phyloP scores from a whole-genome alignment of 2,888 invertebrate genomes.

The Polyommatus icarus region DNA sequence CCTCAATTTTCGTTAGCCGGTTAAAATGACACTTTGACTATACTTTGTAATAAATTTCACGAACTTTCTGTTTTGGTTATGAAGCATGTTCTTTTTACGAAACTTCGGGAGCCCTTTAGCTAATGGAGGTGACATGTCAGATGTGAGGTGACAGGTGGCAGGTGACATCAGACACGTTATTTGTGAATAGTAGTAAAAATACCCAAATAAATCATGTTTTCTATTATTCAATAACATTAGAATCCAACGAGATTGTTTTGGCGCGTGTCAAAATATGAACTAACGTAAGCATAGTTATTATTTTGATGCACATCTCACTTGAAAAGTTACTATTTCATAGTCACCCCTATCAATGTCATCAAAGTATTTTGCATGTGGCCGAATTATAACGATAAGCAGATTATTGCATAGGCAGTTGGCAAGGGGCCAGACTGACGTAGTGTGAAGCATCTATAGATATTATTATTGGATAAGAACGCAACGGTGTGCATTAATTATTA shows the following conservation, averaged over 20 bases:
- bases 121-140: constrained; percentile 18
- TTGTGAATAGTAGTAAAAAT: neutral
- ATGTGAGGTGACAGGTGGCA: neutral
- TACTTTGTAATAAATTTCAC: neutral
- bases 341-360: too few species aligned
- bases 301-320: too few species aligned
- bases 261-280: neutral
- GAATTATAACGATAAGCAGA: too few species aligned
- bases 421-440: too few species aligned
- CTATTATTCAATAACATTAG: neutral
- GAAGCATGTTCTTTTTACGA: neutral
- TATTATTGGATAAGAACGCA: too few species aligned
- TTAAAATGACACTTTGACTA: neutral
- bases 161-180: neutral
- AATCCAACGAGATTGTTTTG: neutral
- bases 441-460: too few species aligned
- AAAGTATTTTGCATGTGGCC: too few species aligned
- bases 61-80: neutral
- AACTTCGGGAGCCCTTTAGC: neutral
- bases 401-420: too few species aligned
- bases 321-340: too few species aligned
- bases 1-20: neutral
- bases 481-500: too few species aligned
- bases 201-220: neutral
- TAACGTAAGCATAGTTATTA: neutral